A percentile compares a stretch with the other conserved stretches of the same genome.
Evolutionary conservation across 2,888 invertebrate species (phyloP).

Genomic region (Nemotelus nigrinus): DNA sequence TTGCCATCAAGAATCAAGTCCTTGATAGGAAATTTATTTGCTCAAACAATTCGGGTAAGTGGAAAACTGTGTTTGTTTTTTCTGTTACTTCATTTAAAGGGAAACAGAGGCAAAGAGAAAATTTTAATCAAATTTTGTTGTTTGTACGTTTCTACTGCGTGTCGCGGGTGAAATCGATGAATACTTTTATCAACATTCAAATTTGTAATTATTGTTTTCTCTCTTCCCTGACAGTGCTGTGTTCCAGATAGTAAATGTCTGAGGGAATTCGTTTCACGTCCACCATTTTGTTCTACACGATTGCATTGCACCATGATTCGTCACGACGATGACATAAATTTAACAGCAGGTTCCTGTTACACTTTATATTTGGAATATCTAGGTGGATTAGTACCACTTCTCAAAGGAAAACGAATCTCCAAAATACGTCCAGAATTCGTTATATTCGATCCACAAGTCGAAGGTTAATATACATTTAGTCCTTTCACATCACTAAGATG

Average conservation of each 20-base stretch:
- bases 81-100: too few species aligned
- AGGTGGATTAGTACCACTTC: constrained; percentile 93
- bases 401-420: constrained; percentile 95
- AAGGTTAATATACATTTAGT: constrained; percentile 67
- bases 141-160: too few species aligned
- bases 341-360: constrained; percentile 78
- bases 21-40: constrained; percentile 86
- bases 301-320: constrained; percentile 98
- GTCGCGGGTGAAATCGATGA: neutral
- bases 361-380: constrained; percentile 93
- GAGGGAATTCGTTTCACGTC: constrained; percentile 92
- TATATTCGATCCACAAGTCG: constrained; percentile 91
- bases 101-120: too few species aligned
- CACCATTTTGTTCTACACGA: constrained; percentile 84
- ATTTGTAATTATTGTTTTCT: constrained; percentile 9
- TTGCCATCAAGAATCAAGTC: constrained; percentile 88
- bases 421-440: constrained; percentile 98
- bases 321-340: constrained; percentile 84
- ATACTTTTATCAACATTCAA: neutral
- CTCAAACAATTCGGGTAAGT: constrained; percentile 90
- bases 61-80: neutral
- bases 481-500: neutral
- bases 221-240: constrained; percentile 76
- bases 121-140: too few species aligned
- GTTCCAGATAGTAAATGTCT: constrained; percentile 90